Conservation (phyloP, 2,113 vertebrate genomes). For the Alligator sinensis region DNA sequence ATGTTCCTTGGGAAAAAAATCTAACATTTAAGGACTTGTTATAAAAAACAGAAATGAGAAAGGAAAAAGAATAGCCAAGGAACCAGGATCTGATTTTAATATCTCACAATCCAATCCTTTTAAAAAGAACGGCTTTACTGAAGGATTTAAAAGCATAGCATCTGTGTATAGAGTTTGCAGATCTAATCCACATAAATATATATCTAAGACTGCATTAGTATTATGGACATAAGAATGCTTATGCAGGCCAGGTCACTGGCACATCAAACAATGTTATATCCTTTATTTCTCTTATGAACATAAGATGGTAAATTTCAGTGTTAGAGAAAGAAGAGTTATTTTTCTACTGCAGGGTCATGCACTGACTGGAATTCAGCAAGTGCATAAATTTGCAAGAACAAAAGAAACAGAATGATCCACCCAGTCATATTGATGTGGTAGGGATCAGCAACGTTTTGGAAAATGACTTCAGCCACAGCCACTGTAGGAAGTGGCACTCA, state of each 20-base stretch:
- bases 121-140: background rate
- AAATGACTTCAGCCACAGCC: too few species aligned
- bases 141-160: background rate
- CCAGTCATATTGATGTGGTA: conserved; percentile 34
- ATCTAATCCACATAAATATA: background rate
- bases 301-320: background rate
- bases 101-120: background rate
- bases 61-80: background rate
- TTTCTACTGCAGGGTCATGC: background rate
- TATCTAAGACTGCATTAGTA: background rate
- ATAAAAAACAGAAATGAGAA: background rate
- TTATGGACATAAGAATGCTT: background rate
- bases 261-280: background rate
- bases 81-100: background rate
- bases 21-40: background rate
- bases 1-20: background rate
- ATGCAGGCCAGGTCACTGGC: background rate
- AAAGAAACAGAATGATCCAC: conserved; percentile 10
- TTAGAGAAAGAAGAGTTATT: conserved; percentile 17
- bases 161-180: background rate
- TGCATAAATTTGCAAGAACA: background rate
- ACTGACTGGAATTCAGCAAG: conserved; percentile 14
- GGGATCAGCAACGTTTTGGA: too few species aligned
- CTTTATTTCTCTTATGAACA: conserved; percentile 18
- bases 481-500: too few species aligned